These are phyloP conservation scores for Pampus argenteus DNA, from an alignment of 2,797 vertebrate species.

Conservation along the genomic window DNA sequence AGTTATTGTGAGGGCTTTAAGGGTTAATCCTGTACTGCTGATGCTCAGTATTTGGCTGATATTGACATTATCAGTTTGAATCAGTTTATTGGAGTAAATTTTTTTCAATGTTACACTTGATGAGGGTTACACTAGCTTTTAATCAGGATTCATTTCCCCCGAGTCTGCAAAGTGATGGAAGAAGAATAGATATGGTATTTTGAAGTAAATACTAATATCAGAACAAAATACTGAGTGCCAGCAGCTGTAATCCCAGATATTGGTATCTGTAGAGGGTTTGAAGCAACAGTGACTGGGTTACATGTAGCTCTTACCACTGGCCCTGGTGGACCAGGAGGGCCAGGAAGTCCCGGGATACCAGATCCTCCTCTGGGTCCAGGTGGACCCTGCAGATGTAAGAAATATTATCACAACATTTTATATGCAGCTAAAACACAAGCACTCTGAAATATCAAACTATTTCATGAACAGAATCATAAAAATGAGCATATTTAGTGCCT, in stretches of 20 bases:
- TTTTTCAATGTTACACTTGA: neutral
- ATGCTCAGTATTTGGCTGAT: constrained; percentile 3
- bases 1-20: neutral
- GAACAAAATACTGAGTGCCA: neutral
- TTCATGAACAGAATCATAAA: no score
- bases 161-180: no score
- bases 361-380: constrained; percentile 78
- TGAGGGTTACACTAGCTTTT: neutral
- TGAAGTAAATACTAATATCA: no score
- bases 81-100: neutral
- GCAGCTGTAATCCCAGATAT: neutral
- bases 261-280: neutral
- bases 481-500: neutral
- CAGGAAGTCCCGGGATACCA: constrained; percentile 77
- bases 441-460: neutral
- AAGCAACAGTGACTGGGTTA: neutral
- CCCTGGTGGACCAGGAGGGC: constrained; percentile 81
- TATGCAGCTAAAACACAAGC: no score
- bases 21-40: neutral
- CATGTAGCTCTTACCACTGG: constrained; percentile 73
- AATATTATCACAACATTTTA: neutral
- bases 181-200: no score
- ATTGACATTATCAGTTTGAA: neutral
- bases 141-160: no score
- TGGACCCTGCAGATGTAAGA: constrained; percentile 70